phyloP scores from a whole-genome alignment of 2,888 invertebrate genomes.

The Lutraria lutraria region DNA sequence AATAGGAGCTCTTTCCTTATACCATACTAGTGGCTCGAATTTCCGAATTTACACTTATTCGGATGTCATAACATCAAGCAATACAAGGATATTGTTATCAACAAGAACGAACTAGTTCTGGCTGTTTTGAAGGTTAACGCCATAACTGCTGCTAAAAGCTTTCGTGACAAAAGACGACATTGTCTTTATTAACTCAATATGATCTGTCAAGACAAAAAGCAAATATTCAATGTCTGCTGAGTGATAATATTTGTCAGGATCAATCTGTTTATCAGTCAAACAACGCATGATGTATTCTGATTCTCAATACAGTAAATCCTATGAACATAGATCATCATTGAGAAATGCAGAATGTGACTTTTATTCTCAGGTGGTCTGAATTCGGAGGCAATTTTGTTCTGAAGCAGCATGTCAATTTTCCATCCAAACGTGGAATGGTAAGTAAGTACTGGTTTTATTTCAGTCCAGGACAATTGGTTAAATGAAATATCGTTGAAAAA shows the following conservation, averaged over 20 bases:
- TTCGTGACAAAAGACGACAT: not conserved
- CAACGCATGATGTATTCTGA: not conserved
- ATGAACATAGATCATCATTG: too few relatives aligned
- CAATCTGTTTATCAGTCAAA: not conserved
- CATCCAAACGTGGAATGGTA: too few relatives aligned
- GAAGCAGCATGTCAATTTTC: too few relatives aligned
- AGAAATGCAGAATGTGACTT: too few relatives aligned
- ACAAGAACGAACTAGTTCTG: not conserved
- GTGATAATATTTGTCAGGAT: not conserved
- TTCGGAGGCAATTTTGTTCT: too few relatives aligned
- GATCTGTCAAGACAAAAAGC: not conserved
- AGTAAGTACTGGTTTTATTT: too few relatives aligned
- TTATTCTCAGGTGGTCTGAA: not conserved
- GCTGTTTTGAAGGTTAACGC: not conserved
- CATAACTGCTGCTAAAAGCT: not conserved
- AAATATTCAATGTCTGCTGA: not conserved
- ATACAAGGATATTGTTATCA: not conserved
- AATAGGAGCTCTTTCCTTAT: too few relatives aligned
- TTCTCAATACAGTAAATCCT: too few relatives aligned
- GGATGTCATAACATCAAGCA: not conserved
- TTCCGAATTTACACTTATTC: too few relatives aligned
- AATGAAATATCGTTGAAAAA: too few relatives aligned
- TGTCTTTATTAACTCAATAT: not conserved
- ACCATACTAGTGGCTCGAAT: too few relatives aligned
- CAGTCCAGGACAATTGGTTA: too few relatives aligned